phyloP scores from a whole-genome alignment of 2,888 invertebrate genomes.

The Autographa gamma region DNA sequence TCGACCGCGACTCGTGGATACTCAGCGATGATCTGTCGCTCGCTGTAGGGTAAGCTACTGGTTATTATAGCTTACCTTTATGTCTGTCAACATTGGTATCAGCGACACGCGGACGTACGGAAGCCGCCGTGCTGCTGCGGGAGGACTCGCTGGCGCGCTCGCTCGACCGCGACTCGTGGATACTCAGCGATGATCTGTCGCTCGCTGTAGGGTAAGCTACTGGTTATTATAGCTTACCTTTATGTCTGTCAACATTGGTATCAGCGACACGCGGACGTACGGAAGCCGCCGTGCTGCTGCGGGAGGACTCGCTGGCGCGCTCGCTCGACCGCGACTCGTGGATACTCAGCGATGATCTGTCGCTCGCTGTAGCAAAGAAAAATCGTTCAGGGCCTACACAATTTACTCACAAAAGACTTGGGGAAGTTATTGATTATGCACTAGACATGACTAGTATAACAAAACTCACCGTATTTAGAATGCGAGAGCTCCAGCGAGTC shows the following conservation, averaged over 20 bases:
- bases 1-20: conserved; percentile 67
- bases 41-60: conserved; percentile 50
- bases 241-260: conserved; percentile 85
- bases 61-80: conserved; percentile 84
- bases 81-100: conserved; percentile 84
- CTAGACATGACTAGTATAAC: too few species aligned
- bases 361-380: conserved; percentile 59
- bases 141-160: conserved; percentile 63
- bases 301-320: conserved; percentile 61
- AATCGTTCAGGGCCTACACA: too few species aligned
- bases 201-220: conserved; percentile 54
- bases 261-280: conserved; percentile 43
- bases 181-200: conserved; percentile 60
- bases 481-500: conserved; percentile 91
- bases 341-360: conserved; percentile 59
- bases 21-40: conserved; percentile 61
- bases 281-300: conserved; percentile 54
- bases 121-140: conserved; percentile 54
- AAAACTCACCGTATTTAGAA: conserved; percentile 76
- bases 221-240: conserved; percentile 83
- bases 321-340: conserved; percentile 69
- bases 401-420: too few species aligned
- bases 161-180: conserved; percentile 68
- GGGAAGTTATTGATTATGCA: too few species aligned
- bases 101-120: conserved; percentile 25